Conservation (phyloP, 2,888 invertebrate species). For the Cheilosia grossa region DNA sequence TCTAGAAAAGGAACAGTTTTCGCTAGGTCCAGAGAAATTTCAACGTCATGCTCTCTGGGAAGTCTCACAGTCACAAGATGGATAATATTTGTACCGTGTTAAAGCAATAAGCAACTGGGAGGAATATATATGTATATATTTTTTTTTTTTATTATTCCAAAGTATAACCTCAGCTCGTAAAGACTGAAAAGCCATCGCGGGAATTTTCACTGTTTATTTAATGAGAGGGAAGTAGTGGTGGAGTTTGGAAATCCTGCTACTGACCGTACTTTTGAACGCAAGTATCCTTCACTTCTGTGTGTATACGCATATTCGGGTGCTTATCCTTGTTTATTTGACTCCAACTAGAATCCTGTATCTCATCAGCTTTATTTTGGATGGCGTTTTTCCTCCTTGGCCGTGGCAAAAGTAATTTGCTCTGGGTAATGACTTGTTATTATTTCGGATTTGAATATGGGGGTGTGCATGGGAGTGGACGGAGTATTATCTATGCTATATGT, state of each 20-base stretch:
- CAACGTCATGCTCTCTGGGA: slow-evolving; percentile 13
- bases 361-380: slow-evolving; percentile 41
- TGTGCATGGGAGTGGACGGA: slow-evolving; percentile 6
- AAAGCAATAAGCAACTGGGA: slow-evolving; percentile 41
- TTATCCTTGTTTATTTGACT: slow-evolving; percentile 54
- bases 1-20: slow-evolving; percentile 34
- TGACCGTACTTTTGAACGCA: slow-evolving; percentile 39
- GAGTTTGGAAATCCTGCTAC: slow-evolving; percentile 24
- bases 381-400: slow-evolving; percentile 44
- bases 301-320: slow-evolving; percentile 27
- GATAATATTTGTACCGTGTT: slow-evolving; percentile 50
- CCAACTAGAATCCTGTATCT: slow-evolving; percentile 37
- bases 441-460: slow-evolving; percentile 52
- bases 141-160: slow-evolving; percentile 14
- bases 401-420: slow-evolving; percentile 64
- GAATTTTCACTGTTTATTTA: slow-evolving; percentile 64
- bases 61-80: slow-evolving; percentile 35
- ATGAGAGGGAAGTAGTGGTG: slow-evolving; percentile 40
- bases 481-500: neutral
- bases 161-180: slow-evolving; percentile 32
- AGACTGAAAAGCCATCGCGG: slow-evolving; percentile 28
- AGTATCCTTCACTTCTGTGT: slow-evolving; percentile 37
- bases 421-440: slow-evolving; percentile 72
- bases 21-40: slow-evolving; percentile 29
- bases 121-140: neutral